Base-by-base conservation (phyloP, 1,140 invertebrate species). In the Zelostemma sp. region DNA sequence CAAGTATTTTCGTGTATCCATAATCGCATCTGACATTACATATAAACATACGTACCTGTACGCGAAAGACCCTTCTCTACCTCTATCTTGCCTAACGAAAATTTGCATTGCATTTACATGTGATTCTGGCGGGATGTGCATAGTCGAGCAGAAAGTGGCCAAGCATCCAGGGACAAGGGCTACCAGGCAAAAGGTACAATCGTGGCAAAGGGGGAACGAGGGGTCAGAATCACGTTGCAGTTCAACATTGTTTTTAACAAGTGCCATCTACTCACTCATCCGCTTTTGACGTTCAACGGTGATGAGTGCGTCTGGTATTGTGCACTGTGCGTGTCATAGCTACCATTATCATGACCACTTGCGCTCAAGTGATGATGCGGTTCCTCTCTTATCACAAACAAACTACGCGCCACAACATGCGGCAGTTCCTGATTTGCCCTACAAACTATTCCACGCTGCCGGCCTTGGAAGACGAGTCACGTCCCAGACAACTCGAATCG, bases 291-390 rank as follows among this genome's bases (percentile, higher is more conserved):
- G 50, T 50, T 17, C 16, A 6, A 33, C n/a, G 11, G 41, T 15
- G 8, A 21, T 47, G 46, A 31, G 43, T 58, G 16, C 6, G 48
- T 41, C 56, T 12, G 35, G 12, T 16, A 50, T 17, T 38, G 51
- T 55, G 51, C 59, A 65, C 40, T 55, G 64, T 74, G 73, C 60
- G 68, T 76, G 72, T 74, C 76, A 78, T 67, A 72, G 73, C 65
- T 76, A 74, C 75, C 54, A 79, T 81, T 79, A 80, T 80, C 77
- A 68, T 68, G 55, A 66, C 68, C 79, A 74, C 70, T 76, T 74
- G 75, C 73, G 56, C 59, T 66, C 62, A 70, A 72, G 61, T 71
- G 71, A 77, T 68, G 70, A 73, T 73, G 71, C 76, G 62, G 68
- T 72, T 60, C 45, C 48, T 68, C 64, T 64, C 35, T 68, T 61